Conservation (phyloP, 2,888 invertebrate genomes). For the Uropetala carovei region DNA sequence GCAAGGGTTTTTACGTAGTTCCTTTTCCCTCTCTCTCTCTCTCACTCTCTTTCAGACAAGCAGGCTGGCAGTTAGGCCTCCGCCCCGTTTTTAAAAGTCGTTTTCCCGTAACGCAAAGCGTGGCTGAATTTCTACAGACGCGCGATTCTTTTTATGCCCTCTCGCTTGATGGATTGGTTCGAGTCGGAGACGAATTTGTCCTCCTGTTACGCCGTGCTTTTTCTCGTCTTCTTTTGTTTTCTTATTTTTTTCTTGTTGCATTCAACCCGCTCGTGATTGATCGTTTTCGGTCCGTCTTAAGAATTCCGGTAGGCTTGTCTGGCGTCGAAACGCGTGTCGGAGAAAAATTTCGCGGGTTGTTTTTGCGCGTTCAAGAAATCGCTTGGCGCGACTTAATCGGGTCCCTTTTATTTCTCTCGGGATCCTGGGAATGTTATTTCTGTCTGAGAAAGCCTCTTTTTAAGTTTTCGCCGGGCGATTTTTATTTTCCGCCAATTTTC, state of each 20-base stretch:
- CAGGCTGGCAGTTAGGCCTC: not conserved
- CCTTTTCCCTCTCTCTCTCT: not conserved
- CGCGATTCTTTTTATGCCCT: not conserved
- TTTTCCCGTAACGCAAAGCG: not conserved
- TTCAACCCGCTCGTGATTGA: slow-evolving; percentile 5
- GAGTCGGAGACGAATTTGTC: not conserved
- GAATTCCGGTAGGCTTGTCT: not conserved
- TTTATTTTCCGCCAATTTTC: no score
- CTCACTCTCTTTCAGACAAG: not conserved
- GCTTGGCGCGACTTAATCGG: no score
- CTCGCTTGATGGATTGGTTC: slow-evolving; percentile 24
- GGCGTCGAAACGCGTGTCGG: not conserved
- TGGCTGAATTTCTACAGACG: not conserved
- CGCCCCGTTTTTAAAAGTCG: not conserved
- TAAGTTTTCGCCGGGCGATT: no score
- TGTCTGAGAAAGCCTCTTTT: no score
- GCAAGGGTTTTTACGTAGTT: not conserved
- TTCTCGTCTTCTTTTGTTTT: not conserved
- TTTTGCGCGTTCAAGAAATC: not conserved
- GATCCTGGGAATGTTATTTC: no score
- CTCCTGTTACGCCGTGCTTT: slow-evolving; percentile 10
- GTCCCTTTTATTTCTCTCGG: no score
- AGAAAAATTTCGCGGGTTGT: not conserved
- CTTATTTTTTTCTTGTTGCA: not conserved
- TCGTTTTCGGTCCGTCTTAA: not conserved